Evolutionary conservation across 1,140 invertebrate species (phyloP).

Genomic region (Nephotettix cincticeps): DNA sequence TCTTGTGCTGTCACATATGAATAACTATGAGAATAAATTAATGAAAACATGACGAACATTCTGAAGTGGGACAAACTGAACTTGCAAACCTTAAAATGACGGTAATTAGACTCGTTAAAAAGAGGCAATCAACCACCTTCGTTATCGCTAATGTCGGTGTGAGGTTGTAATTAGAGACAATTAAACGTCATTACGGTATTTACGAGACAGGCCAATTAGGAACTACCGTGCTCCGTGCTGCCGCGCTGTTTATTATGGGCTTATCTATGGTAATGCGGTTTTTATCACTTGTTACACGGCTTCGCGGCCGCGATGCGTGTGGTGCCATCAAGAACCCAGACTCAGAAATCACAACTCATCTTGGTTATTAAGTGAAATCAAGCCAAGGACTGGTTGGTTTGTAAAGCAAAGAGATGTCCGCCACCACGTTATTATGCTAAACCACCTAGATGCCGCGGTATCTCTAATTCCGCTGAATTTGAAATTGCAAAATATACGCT

Average conservation of each 20-base stretch:
- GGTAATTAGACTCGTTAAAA: not conserved
- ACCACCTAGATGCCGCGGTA: not conserved
- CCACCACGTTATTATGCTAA: conserved; percentile 2
- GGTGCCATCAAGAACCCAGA: not conserved
- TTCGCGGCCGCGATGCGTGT: too few species aligned
- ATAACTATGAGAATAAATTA: too few species aligned
- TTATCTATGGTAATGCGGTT: not conserved
- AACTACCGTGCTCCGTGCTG: not conserved
- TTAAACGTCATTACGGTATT: not conserved
- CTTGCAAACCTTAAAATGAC: not conserved
- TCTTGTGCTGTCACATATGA: too few species aligned
- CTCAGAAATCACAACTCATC: not conserved
- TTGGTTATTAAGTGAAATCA: conserved; percentile 3
- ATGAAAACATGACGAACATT: too few species aligned
- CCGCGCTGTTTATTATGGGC: not conserved
- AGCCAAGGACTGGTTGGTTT: not conserved
- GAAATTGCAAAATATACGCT: conserved; percentile 3
- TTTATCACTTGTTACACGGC: too few species aligned
- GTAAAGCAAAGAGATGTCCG: not conserved
- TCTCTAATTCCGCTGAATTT: not conserved
- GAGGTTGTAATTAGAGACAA: not conserved
- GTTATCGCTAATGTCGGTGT: not conserved
- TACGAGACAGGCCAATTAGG: not conserved
- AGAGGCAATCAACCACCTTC: not conserved
- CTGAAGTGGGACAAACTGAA: too few species aligned